Conservation (phyloP, 2,888 invertebrate species). For the Apodemia mormo region DNA sequence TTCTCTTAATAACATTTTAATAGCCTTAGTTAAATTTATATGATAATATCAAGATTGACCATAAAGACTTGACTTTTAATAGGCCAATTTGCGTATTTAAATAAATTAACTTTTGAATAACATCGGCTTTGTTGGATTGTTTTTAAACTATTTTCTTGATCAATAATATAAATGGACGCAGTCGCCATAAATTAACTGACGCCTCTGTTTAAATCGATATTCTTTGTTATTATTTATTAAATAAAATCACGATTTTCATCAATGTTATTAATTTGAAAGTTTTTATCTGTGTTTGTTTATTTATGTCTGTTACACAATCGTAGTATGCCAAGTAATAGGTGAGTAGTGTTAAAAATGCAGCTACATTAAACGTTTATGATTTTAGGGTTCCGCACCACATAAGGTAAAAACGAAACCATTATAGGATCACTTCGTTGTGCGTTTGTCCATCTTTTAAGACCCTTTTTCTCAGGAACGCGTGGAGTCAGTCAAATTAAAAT, state of each 20-base stretch:
- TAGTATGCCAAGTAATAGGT: too few species aligned
- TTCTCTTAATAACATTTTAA: slow-evolving; percentile 21
- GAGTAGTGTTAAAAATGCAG: too few species aligned
- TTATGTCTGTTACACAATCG: not conserved
- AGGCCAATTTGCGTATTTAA: slow-evolving; percentile 25
- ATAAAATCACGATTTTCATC: slow-evolving; percentile 2
- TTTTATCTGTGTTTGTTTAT: not conserved
- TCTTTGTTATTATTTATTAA: slow-evolving; percentile 12
- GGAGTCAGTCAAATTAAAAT: too few species aligned
- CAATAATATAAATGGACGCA: slow-evolving; percentile 20
- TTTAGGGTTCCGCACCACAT: too few species aligned
- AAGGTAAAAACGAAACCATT: too few species aligned
- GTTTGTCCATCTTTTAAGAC: too few species aligned
- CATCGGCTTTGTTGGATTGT: slow-evolving; percentile 24
- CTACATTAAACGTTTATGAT: too few species aligned
- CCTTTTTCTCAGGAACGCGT: too few species aligned
- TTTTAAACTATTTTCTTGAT: slow-evolving; percentile 22
- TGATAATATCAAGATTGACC: slow-evolving; percentile 24
- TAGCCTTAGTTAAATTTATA: slow-evolving; percentile 26
- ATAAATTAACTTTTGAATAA: slow-evolving; percentile 24
- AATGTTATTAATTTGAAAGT: slow-evolving; percentile 1
- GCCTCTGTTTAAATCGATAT: slow-evolving; percentile 19
- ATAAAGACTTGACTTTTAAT: slow-evolving; percentile 25
- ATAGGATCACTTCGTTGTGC: too few species aligned
- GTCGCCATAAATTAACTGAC: slow-evolving; percentile 20